Base-by-base conservation (phyloP, 2,113 vertebrate species). In the Archilochus colubris region DNA sequence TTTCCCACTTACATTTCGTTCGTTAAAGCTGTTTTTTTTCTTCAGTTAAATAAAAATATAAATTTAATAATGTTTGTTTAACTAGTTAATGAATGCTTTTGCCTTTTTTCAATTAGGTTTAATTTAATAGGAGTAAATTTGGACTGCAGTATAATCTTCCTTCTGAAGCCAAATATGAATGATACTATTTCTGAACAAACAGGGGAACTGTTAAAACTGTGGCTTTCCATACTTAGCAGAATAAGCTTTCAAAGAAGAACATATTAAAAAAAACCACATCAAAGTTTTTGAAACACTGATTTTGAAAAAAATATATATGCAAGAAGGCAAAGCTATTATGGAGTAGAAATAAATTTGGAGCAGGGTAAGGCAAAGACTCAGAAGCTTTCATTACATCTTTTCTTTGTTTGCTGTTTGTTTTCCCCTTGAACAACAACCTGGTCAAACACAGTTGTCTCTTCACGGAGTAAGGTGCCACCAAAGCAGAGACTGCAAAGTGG, bases 91-190 rank as follows among this genome's bases (percentile, higher is more conserved):
- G 59, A 88, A 75, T 95, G 79, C 46, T 68, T 92, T 89, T 92
- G 87, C 74, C 90, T 97, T 93, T 94, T 91, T 73, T 93, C 89
- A 96, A 95, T 96, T 87, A 94, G 93, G 78, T 92, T 93, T 96
- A 96, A 95, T 92, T 96, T 93, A 96, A 96, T 83, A 93, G 86
- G 74, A 95, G 93, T 90, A 92, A 93, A 93, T 89, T 86, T 95
- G 90, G 88, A 36, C 83, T 83, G 94, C 83, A 90, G 82, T 81
- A 81, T 72, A 94, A 75, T 90, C 82, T 40, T 90, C 90, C 33
- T 82, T 85, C 25, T 95, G 88, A 93, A 96, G 88, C 92, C 94
- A 94, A 80, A 86, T 36, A 88, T 57, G 92, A 94, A 87, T 36
- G 33, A 67, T 94, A 53, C 93, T 94, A 86, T 92, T 95, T 94